Conservation (phyloP, 92 coral and sea anemone genomes). For the Pocillopora grandis region DNA sequence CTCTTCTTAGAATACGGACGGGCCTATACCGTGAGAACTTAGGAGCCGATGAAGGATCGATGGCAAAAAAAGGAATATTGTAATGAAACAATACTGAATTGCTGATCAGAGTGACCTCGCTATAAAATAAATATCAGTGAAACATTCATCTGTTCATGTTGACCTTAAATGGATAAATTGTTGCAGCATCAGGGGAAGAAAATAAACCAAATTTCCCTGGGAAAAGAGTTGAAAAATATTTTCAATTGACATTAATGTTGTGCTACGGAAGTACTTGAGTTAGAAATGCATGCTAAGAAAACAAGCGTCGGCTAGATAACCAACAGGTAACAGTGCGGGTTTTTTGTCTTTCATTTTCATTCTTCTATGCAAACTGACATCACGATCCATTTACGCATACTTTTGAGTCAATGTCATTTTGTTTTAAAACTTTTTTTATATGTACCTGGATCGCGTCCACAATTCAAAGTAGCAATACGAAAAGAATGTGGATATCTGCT, state of each 20-base stretch:
- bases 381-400: not conserved
- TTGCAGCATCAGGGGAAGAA: not conserved
- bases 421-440: not conserved
- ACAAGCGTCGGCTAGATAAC: not conserved
- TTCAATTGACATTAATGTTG: constrained; percentile 18
- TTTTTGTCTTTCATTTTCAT: not conserved
- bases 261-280: constrained; percentile 25
- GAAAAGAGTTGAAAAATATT: constrained; percentile 20
- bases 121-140: not conserved
- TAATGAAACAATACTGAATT: no score
- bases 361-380: not conserved
- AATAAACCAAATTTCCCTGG: not conserved
- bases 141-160: not conserved
- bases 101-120: no score
- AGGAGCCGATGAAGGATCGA: no score
- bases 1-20: not conserved
- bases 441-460: not conserved
- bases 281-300: not conserved
- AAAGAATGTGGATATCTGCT: not conserved
- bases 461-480: not conserved
- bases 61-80: no score
- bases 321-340: not conserved
- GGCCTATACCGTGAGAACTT: not conserved
- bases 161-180: not conserved
- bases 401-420: not conserved